Evolutionary conservation across 2,888 invertebrate species (phyloP), one percentile per base, ranked within the genome.

Genomic region (Marasmarcha lunaedactyla): DNA sequence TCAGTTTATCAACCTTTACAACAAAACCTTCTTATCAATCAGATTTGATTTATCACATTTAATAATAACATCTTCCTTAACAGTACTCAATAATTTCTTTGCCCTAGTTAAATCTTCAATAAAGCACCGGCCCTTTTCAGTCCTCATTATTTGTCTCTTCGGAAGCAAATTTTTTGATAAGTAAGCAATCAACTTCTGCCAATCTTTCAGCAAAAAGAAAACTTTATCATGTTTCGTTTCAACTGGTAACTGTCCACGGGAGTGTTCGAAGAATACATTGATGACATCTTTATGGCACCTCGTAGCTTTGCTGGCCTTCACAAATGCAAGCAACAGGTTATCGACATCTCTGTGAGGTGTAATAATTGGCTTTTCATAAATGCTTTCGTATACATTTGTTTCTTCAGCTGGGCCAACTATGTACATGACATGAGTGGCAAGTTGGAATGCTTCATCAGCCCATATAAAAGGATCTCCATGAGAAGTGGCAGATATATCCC

Each of bases 211-310:
- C 0, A 83, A 44, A 46, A 63, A 61, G 47, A 71, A 81, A 0
- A 52, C 59, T 37, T 63, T 66, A 2, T 63, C 65, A 3, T 65
- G 59, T 9, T 59, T 57, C 0, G 73, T 77, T 40, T 81, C 81
- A 0, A 67, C 42, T 0, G 81, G 81, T 1, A 78, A 43, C 1
- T 49, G 47, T 0, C 66, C 73, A 39, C 66, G 66, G 9, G 81
- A 81, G 44, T 81, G 67, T 40, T 81, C 77, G 35, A 81, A 81
- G 46, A 68, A 63, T 0, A 83, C 64, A 33, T 78, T 81, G 2
- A 71, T 45, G 0, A 81, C 49, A 2, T 72, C 63, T 44, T 81
- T 79, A 0, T 57, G 57, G 0, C 63, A 49, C 0, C 48, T 54
- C 14, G 65, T 50, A 36, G 49, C 54, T 14, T 65, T 49, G 36